phyloP scores from a whole-genome alignment of 2,113 vertebrate species.

The Mohoua ochrocephala region DNA sequence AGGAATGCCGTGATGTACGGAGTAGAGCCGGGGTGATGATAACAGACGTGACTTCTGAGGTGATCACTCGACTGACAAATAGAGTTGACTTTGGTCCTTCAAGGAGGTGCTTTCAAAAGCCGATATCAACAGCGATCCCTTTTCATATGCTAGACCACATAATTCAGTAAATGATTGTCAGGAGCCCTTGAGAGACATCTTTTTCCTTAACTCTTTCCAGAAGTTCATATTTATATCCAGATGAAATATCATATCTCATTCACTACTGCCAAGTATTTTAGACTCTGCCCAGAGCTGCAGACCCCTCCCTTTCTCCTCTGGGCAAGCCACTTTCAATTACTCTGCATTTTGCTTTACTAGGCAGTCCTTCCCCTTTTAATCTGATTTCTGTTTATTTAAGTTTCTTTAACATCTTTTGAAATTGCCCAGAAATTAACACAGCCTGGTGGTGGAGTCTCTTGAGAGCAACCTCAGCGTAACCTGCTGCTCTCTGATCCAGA shows the following conservation, averaged over 20 bases:
- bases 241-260: constrained; percentile 5
- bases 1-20: background rate
- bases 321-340: background rate
- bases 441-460: background rate
- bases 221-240: constrained; percentile 34
- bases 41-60: background rate
- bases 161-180: background rate
- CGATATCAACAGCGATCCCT: background rate
- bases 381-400: background rate
- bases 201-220: constrained; percentile 11
- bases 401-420: background rate
- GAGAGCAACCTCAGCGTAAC: background rate
- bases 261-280: background rate
- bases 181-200: background rate
- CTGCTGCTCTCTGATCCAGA: background rate
- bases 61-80: background rate
- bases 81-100: background rate
- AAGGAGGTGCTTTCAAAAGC: background rate
- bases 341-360: background rate
- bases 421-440: background rate
- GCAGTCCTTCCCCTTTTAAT: background rate
- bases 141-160: background rate
- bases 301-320: background rate
- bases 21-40: background rate
- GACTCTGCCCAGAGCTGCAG: background rate